Base-by-base conservation (phyloP, 2,113 vertebrate species). In the Esox niger region DNA sequence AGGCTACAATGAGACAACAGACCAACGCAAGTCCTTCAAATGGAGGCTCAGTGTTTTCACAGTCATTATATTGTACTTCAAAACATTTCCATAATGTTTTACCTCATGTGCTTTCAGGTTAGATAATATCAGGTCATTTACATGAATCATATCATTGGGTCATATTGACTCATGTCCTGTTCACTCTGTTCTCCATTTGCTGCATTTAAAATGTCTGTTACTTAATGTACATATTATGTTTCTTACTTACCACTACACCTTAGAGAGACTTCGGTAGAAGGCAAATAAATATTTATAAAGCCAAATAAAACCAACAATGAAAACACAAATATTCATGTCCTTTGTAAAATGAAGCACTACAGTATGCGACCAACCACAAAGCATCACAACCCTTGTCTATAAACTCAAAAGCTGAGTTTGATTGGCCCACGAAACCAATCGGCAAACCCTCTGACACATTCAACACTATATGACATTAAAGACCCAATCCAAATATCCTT, bases 151-250 rank as follows among this genome's bases (percentile, higher is more conserved):
- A 61, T 84, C 84, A 86, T 38, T 84, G 86, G 87, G 91, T 93
- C 91, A 93, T 89, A 91, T 91, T 93, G 92, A 92, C 91, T 92
- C 71, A 35, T 73, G 64, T 69, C 26, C 4, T 43, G 38, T 43
- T 15, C 17, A 43, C 38, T 43, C 15, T 77, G 81, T 73, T 66
- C 66, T 58, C 47, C 58, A 70, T 76, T 74, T 63, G 72, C 62
- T 68, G 62, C 46, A 65, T 26, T 79, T 7, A 25, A 54, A n/a
- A 54, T 4, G 23, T 8, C n/a, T 25, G 23, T 25, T 25, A 54
- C 74, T n/a, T 78, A 74, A 38, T 85, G 76, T 87, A 75, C 78
- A 79, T 76, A 30, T 65, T 70, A 66, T 72, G 65, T 78, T 72
- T 77, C 75, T 74, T 59, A 74, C 35, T 62, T 74, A 77, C 70